Evolutionary conservation across 2,888 invertebrate genomes (phyloP).

Genomic region (Microctonus brassicae): DNA sequence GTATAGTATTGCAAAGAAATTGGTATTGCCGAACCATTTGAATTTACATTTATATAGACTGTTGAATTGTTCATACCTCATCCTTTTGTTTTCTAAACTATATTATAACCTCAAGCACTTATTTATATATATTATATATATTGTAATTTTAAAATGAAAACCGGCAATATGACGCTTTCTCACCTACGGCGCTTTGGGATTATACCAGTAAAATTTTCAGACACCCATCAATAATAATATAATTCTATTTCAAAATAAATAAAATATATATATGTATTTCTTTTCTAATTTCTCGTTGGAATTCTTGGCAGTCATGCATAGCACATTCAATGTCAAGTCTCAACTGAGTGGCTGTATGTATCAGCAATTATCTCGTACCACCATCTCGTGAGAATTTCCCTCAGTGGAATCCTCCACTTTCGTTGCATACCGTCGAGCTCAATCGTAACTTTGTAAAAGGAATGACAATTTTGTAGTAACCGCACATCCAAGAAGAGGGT

Average conservation of each 20-base stretch:
- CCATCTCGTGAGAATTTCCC: constrained; percentile 19
- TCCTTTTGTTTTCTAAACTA: constrained; percentile 43
- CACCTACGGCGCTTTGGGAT: neutral
- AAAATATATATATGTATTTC: neutral
- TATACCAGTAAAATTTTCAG: neutral
- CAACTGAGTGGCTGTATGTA: constrained; percentile 1
- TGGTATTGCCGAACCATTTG: constrained; percentile 23
- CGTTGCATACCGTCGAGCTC: constrained; percentile 5
- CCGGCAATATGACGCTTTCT: constrained; percentile 1
- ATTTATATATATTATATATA: constrained; percentile 33
- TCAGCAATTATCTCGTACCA: constrained; percentile 17
- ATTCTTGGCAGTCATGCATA: neutral
- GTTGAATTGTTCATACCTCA: constrained; percentile 21
- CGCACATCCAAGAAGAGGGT: neutral
- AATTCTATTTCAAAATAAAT: neutral
- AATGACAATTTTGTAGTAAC: constrained; percentile 30
- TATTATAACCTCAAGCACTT: constrained; percentile 31
- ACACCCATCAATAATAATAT: neutral
- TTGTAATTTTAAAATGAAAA: neutral
- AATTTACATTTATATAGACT: constrained; percentile 48
- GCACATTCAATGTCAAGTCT: neutral
- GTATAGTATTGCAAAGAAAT: constrained; percentile 7
- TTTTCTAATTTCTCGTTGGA: neutral
- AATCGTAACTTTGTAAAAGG: constrained; percentile 23
- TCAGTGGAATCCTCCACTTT: constrained; percentile 18